A percentile compares a stretch with the other conserved stretches of the same genome.
Conservation (phyloP, 2,113 vertebrate genomes). For the Cebus imitator region DNA sequence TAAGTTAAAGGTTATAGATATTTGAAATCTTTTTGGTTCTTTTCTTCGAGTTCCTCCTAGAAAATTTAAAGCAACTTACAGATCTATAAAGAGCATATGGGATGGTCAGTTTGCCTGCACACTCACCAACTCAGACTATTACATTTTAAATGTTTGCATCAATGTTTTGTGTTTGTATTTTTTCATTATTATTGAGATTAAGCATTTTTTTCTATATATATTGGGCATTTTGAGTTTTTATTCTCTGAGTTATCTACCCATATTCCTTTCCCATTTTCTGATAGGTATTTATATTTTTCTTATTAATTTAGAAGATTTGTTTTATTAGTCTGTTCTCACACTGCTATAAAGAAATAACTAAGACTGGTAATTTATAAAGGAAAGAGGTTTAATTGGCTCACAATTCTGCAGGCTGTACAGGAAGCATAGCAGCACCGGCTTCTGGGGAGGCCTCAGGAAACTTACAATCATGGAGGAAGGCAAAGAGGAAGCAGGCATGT, state of each 20-base stretch:
- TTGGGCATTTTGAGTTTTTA: neutral
- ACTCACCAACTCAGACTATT: neutral
- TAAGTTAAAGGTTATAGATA: neutral
- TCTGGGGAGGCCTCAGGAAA: too few relatives aligned
- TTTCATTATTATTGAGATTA: neutral
- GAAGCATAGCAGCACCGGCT: too few relatives aligned
- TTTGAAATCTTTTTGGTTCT: neutral
- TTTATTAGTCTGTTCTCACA: too few relatives aligned
- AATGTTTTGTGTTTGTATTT: neutral
- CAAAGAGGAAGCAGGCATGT: too few relatives aligned
- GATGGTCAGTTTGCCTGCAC: neutral
- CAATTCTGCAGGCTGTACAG: too few relatives aligned
- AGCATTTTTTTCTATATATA: neutral
- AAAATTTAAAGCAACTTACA: neutral
- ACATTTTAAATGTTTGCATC: neutral
- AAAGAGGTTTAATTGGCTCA: too few relatives aligned
- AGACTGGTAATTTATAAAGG: too few relatives aligned
- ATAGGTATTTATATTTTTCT: neutral
- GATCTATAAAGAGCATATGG: fast-evolving
- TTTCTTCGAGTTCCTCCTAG: neutral
- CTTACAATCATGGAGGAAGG: too few relatives aligned
- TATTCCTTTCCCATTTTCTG: neutral
- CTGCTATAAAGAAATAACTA: too few relatives aligned
- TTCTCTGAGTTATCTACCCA: neutral
- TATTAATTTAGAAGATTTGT: neutral